Evolutionary conservation across 1,140 invertebrate species (phyloP).

Genomic region (Drosophila nebulosa): DNA sequence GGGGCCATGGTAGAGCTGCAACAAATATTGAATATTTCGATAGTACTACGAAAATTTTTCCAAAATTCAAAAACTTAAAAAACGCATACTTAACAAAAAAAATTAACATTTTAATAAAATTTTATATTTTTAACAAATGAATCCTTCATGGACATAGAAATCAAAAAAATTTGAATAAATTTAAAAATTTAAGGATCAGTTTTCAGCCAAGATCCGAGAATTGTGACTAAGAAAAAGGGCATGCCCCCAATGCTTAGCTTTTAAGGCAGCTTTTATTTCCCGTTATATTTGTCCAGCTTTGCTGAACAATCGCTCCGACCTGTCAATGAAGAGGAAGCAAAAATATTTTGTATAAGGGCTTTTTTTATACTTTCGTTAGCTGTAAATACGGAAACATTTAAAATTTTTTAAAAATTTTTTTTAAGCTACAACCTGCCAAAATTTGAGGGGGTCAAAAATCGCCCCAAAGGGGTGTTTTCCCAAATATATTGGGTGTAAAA

Average conservation of each 20-base stretch:
- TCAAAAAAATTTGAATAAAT: too few species aligned
- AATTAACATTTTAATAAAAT: too few species aligned
- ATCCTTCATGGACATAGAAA: too few species aligned
- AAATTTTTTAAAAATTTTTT: not conserved
- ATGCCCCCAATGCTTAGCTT: not conserved
- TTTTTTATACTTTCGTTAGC: not conserved
- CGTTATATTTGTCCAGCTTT: not conserved
- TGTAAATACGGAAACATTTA: not conserved
- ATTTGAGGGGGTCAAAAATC: not conserved
- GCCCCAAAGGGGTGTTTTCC: too few species aligned
- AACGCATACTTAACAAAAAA: too few species aligned
- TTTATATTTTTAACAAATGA: too few species aligned
- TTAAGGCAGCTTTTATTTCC: not conserved
- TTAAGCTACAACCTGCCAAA: not conserved
- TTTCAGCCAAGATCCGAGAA: too few species aligned
- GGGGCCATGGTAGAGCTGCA: too few species aligned
- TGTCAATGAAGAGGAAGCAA: not conserved
- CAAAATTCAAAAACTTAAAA: too few species aligned
- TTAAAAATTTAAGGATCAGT: too few species aligned
- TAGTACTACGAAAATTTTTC: too few species aligned
- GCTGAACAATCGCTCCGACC: not conserved
- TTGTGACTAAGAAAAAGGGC: not conserved
- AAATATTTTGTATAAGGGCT: not conserved
- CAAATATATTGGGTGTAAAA: not conserved
- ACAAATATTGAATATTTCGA: too few species aligned